Evolutionary conservation across 2,113 vertebrate species (phyloP).

Genomic region (Ochotona curzoniae): DNA sequence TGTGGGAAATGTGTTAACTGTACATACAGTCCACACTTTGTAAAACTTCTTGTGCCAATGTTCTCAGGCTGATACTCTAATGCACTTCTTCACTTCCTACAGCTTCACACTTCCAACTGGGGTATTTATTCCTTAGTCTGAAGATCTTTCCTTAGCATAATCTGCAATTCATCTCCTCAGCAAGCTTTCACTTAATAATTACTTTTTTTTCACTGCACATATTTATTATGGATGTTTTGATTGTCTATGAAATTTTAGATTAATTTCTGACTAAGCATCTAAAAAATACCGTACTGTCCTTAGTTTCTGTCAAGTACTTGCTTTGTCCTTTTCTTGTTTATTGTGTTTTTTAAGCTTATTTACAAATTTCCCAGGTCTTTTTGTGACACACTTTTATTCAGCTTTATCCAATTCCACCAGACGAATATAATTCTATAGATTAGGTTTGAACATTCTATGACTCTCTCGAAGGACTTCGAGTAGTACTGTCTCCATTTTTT

Average conservation of each 20-base stretch:
- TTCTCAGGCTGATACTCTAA: not conserved
- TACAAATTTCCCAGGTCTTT: not conserved
- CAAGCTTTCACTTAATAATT: not conserved
- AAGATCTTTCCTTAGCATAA: not conserved
- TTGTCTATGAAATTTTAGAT: not conserved
- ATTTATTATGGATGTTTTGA: not conserved
- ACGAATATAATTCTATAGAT: not conserved
- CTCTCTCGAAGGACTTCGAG: not conserved
- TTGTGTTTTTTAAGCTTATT: not conserved
- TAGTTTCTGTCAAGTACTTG: not conserved
- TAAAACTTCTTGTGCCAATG: not conserved
- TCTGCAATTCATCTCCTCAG: not conserved
- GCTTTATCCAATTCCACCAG: not conserved
- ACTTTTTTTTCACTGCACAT: not conserved
- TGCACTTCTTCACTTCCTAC: not conserved
- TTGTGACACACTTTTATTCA: not conserved
- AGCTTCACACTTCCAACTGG: not conserved
- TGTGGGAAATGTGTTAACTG: conserved; percentile 19
- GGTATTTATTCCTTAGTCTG: not conserved
- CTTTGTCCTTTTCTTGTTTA: not conserved
- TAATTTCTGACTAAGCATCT: not conserved
- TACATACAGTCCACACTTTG: not conserved
- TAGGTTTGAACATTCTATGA: not conserved
- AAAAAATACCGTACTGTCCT: not conserved
- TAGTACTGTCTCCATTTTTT: not conserved